Base-by-base conservation (phyloP, 2,888 invertebrate species). In the Barypeithes pellucidus region DNA sequence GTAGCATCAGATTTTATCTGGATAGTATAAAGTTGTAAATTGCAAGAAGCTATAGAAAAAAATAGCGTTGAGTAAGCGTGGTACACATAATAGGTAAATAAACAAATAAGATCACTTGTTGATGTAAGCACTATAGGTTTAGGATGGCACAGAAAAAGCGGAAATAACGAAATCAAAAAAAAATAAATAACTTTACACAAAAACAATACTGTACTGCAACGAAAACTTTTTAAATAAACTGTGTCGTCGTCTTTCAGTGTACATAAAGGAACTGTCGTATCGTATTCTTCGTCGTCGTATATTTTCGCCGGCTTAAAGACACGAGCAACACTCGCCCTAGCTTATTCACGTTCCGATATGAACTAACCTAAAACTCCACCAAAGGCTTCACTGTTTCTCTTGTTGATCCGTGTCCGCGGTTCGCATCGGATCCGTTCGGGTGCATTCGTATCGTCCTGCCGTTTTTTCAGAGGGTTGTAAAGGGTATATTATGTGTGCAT, bases 301-400 rank as follows among this genome's bases (percentile, higher is more conserved):
- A 65, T 59, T 60, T 62, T 47, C 54, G 69, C 73, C 70, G 61
- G 70, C 70, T 71, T 62, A 41, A 76, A 62, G 73, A 72, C 76
- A 75, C 75, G 69, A 77, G 68, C 65, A 54, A 69, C 50, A 33
- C 57, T 71, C 69, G 59, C 75, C 76, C 76, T 50, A 52, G 59
- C 76, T 45, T 47, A 33, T 60, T 67, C 70, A 73, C 68, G 75
- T 75, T 78, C 78, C 77, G 77, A 78, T 79, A 79, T 80, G 78
- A 81, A 83, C 83, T 83, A 80, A 82, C 65, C 65, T 50, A 59
- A 60, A 45, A 43, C 45, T 70, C 43, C 36, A 39, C 50, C 50
- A 59, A 16, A 59, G 43, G 29, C 24, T 72, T 65, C 50, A 50
- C 20, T 63, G 63, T 63, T 72, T 72, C 67, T 72, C 73, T 73